Evolutionary conservation across 2,797 vertebrate species (phyloP).

Genomic region (Dallia pectoralis): DNA sequence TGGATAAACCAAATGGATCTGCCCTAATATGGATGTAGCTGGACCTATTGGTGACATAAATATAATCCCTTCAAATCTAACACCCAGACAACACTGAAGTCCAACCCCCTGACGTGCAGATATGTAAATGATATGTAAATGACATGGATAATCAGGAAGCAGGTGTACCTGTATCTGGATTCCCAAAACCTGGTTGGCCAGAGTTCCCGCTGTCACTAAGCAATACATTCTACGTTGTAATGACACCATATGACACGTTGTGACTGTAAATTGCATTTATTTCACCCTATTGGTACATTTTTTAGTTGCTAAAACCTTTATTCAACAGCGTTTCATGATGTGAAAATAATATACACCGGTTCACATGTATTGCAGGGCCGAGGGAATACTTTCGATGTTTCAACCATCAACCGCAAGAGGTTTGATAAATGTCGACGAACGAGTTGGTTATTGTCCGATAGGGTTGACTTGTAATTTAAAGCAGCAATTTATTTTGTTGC

Average conservation of each 20-base stretch:
- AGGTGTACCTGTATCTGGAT: too few species aligned
- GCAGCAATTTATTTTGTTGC: not conserved
- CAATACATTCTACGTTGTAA: not conserved
- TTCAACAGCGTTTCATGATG: conserved; percentile 58
- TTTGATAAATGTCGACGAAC: conserved; percentile 20
- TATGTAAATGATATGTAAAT: too few species aligned
- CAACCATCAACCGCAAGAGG: not conserved
- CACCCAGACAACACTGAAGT: too few species aligned
- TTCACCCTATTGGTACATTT: not conserved
- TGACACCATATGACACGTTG: not conserved
- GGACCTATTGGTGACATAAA: too few species aligned
- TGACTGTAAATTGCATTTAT: not conserved
- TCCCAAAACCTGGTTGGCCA: too few species aligned
- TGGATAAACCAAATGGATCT: too few species aligned
- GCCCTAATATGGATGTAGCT: too few species aligned
- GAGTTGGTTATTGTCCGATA: conserved; percentile 19
- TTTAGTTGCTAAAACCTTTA: conserved; percentile 52
- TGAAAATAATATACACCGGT: conserved; percentile 24
- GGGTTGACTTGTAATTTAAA: conserved; percentile 7
- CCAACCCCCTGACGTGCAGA: too few species aligned
- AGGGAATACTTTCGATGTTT: not conserved
- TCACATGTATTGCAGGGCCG: not conserved
- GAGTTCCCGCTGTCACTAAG: too few species aligned
- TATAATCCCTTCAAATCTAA: too few species aligned
- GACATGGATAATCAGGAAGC: too few species aligned